phyloP scores from a whole-genome alignment of 2,888 invertebrate genomes.

The Stenotaenia linearis region DNA sequence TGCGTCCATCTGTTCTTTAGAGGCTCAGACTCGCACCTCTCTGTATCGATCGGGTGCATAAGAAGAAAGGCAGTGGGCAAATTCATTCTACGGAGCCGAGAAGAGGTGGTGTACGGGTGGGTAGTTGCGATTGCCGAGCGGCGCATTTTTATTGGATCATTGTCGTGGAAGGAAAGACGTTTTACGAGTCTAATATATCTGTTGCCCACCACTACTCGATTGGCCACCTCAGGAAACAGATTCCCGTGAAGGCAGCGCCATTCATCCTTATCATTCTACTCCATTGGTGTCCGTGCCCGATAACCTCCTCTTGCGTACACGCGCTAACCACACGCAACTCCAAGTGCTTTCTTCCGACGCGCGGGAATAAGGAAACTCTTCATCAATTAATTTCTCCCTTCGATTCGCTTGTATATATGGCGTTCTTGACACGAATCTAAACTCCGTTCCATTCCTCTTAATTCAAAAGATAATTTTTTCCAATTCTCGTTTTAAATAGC shows the following conservation, averaged over 20 bases:
- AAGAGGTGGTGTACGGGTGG: background rate
- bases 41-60: background rate
- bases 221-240: conserved; percentile 15
- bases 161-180: conserved; percentile 14
- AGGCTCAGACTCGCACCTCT: background rate
- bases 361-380: background rate
- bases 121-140: conserved; percentile 3
- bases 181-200: conserved; percentile 14
- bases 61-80: conserved; percentile 11
- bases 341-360: background rate
- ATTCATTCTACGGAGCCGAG: background rate
- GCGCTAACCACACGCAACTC: background rate
- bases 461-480: background rate
- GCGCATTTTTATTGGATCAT: conserved; percentile 19
- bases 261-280: conserved; percentile 15
- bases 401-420: background rate
- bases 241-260: conserved; percentile 10
- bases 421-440: background rate
- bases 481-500: too few species aligned
- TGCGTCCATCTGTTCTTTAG: conserved; percentile 2
- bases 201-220: conserved; percentile 19
- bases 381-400: background rate
- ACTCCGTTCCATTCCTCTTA: background rate
- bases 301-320: background rate
- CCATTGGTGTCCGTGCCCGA: conserved; percentile 5